A percentile compares a stretch with the other conserved stretches of the same genome.
phyloP scores from a whole-genome alignment of 2,888 invertebrate species.

The Heliconius sara region DNA sequence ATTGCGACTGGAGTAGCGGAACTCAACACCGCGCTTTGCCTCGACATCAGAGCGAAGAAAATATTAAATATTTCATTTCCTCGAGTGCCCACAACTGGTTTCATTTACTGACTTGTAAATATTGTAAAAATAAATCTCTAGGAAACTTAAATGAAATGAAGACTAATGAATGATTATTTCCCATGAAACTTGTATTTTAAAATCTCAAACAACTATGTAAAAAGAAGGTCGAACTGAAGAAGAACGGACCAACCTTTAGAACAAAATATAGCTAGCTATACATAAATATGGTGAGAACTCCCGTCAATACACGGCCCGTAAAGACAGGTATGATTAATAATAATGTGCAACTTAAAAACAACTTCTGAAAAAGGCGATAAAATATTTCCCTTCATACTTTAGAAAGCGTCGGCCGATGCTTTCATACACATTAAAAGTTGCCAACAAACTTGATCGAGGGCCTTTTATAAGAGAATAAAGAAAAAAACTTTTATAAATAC shows the following conservation, averaged over 20 bases:
- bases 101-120: too few relatives aligned
- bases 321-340: conserved; percentile 35
- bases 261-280: neutral
- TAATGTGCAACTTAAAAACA: conserved; percentile 40
- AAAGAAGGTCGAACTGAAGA: neutral
- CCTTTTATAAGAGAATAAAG: conserved; percentile 57
- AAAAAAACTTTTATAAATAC: conserved; percentile 54
- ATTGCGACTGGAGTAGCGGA: too few relatives aligned
- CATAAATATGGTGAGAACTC: conserved; percentile 14
- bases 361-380: conserved; percentile 48
- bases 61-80: too few relatives aligned
- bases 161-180: too few relatives aligned
- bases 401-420: conserved; percentile 54
- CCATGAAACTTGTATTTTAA: too few relatives aligned
- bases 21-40: too few relatives aligned
- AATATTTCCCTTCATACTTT: conserved; percentile 51
- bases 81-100: too few relatives aligned
- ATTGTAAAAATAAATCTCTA: too few relatives aligned
- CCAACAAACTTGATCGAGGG: conserved; percentile 57
- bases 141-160: too few relatives aligned
- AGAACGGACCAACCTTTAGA: neutral
- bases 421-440: conserved; percentile 70
- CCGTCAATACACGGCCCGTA: conserved; percentile 18
- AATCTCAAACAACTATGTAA: neutral
- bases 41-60: too few relatives aligned